Evolutionary conservation across 2,888 invertebrate species (phyloP), one percentile per base, ranked within the genome.

Genomic region (Pediacus dermestoides): DNA sequence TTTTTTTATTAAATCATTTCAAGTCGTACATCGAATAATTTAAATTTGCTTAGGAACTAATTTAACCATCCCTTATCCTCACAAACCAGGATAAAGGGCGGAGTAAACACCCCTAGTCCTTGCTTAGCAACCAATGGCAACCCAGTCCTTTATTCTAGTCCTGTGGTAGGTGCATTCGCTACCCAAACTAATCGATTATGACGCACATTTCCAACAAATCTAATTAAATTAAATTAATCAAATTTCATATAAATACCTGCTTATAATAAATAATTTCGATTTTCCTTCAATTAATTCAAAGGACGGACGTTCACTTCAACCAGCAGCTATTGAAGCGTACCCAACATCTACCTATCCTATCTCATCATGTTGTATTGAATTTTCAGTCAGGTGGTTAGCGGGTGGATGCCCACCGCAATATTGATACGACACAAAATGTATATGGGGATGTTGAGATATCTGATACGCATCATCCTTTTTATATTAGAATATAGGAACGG

Each of bases 371-470:
- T 13, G 41, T 37, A 37, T 44, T 37, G 37, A 41, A 27, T 41
- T 45, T 9, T 25, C 8, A 34, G 48, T 44, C 50, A 48, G 50
- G 48, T 50, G 50, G 50, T 39, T 36, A 40, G 46, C 50, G 48
- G 44, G 44, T 37, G 44, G 44, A 30, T 23, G 23, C 23, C 4
- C 18, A 8, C 8, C n/a, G n/a, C n/a, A n/a, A 38, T 27, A 37
- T 30, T 35, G 26, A 30, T 21, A 31, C 30, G 34, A 39, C 30
- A 38, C 33, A 21, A 10, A 35, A 36, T 27, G 22, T 23, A 12
- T 10, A 12, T 15, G 13, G 31, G 30, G 13, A 38, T 30, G 9
- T 14, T 4, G 16, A 23, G 18, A n/a, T n/a, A n/a, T n/a, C n/a
- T n/a, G n/a, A n/a, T n/a, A n/a, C n/a, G n/a, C n/a, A n/a, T n/a